A percentile compares a stretch with the other conserved stretches of the same genome.
Conservation (phyloP, 2,113 vertebrate species). For the Riparia riparia region DNA sequence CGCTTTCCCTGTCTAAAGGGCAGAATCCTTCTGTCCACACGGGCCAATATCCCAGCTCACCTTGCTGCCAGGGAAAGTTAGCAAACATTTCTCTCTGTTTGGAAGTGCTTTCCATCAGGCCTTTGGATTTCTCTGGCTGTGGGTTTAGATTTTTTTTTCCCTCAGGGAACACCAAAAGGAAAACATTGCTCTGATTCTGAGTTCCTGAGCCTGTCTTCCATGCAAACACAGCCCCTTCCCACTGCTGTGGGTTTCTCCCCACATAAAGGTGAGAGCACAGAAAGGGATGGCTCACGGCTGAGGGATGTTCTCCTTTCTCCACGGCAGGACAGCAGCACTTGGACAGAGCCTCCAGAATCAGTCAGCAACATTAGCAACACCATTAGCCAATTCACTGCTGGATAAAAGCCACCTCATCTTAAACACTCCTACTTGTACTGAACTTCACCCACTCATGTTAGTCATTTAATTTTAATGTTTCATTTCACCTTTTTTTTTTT, state of each 20-base stretch:
- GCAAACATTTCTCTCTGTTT: background rate
- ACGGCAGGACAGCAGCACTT: background rate
- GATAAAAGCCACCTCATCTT: slow-evolving; percentile 41
- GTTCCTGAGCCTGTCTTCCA: background rate
- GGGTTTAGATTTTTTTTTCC: background rate
- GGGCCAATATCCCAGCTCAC: background rate
- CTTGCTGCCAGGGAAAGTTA: background rate
- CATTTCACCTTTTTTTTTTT: slow-evolving; percentile 41
- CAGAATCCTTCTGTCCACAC: background rate
- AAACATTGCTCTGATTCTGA: background rate
- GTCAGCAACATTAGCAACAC: background rate
- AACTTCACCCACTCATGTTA: slow-evolving; percentile 60
- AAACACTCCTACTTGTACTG: background rate
- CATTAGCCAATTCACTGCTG: slow-evolving; percentile 34
- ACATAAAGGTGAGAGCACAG: background rate
- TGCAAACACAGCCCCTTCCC: background rate
- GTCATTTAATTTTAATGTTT: slow-evolving; percentile 65
- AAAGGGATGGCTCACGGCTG: background rate
- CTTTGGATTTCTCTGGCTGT: background rate
- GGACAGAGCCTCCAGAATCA: slow-evolving; percentile 1
- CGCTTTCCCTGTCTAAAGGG: background rate
- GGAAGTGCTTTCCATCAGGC: background rate
- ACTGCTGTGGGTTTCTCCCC: background rate
- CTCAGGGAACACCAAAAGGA: background rate
- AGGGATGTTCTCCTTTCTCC: background rate